Evolutionary conservation across 2,113 vertebrate species (phyloP), one percentile per base, ranked within the genome.

Genomic region (Crotalus horridus): DNA sequence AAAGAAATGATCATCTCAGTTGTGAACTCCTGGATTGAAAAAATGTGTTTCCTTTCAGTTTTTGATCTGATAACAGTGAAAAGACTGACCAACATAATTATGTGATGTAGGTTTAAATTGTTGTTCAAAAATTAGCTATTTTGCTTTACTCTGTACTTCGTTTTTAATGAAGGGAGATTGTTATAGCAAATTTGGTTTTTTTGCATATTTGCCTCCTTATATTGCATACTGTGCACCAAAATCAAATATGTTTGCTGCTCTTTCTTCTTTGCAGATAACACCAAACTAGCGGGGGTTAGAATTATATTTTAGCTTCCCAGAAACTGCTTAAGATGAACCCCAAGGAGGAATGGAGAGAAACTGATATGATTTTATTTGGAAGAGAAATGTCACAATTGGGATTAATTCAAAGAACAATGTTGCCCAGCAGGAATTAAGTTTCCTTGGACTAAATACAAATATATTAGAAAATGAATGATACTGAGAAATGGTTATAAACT

Each of bases 181-280:
- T 74, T 74, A 74, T 39, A 33, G 33, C 15, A 81, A 81, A 81
- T 81, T 43, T 9, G 20, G 39, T 51, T 1, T 0, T 92, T 54
- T 89, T 51, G 48, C 48, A 51, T 51, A 51, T 51, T 51, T 51
- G 48, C 48, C 87, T 4, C n/a, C 1, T 23, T 59, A 85, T 0
- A 0, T 9, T 3, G 46, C 0, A 43, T 61, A 0, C 43, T 54
- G 24, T 23, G 21, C 12, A 10, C 6, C 43, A 33, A 64, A 55
- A 6, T 6, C 0, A 54, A 61, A 85, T 0, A 46, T 0, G 0
- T 0, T 0, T 2, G 12, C 53, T 90, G 0, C 0, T 93, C 29
- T 51, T 87, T 86, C 29, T 6, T 85, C 81, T 4, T 33, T 93
- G 13, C 74, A 43, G 74, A 81, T 0, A 0, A 12, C 90, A 94